These are phyloP conservation scores for Rhabdomys pumilio DNA, from an alignment of 2,797 vertebrate species.

Conservation along the genomic window DNA sequence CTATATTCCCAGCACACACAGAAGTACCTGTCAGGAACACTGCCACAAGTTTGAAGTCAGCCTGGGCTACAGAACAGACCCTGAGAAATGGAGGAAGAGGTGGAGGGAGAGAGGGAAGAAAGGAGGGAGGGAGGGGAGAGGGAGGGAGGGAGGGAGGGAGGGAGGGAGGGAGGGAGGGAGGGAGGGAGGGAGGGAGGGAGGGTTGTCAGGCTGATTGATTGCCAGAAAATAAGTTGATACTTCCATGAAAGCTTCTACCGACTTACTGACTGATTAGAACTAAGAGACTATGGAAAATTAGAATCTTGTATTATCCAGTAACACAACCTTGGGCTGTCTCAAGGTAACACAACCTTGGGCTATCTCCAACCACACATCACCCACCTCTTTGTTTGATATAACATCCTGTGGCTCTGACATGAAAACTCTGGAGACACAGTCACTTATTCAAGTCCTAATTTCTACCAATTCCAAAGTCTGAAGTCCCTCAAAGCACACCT, in stretches of 20 bases:
- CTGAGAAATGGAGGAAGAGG: background rate
- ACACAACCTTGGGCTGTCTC: background rate
- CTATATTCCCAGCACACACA: too few species aligned
- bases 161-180: too few species aligned
- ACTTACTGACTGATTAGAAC: background rate
- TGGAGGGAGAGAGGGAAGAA: too few species aligned
- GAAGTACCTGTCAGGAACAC: background rate
- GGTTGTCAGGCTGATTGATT: background rate
- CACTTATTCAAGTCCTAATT: background rate
- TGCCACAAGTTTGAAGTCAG: background rate
- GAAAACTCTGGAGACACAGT: background rate
- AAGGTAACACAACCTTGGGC: background rate
- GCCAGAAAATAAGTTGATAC: background rate
- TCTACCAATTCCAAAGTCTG: background rate
- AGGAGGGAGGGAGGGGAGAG: too few species aligned
- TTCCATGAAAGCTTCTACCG: background rate
- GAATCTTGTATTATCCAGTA: background rate
- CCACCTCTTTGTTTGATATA: background rate
- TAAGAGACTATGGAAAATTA: background rate
- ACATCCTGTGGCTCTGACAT: background rate
- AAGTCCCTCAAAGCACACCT: background rate
- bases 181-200: too few species aligned
- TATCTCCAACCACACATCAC: background rate
- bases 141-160: rapidly evolving
- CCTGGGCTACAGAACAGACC: background rate